Evolutionary conservation across 2,113 vertebrate genomes (phyloP).

Genomic region (Glareola pratincola): DNA sequence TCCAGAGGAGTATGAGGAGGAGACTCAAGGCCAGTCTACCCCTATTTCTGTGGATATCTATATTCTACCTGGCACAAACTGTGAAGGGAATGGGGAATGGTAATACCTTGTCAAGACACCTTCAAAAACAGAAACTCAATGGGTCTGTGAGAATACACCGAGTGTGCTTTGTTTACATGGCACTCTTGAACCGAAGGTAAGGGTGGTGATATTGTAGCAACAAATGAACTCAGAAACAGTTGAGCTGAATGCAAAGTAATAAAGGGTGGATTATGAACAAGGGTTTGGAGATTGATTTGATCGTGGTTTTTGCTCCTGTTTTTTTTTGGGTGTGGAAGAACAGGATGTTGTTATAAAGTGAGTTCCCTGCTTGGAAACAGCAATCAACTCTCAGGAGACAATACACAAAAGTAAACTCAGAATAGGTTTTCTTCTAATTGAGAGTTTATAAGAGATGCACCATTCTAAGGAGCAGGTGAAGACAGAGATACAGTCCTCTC

Average conservation of each 20-base stretch:
- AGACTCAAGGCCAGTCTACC: not conserved
- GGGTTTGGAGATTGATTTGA: not conserved
- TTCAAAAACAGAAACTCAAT: not conserved
- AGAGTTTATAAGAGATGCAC: not conserved
- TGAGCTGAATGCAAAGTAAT: not conserved
- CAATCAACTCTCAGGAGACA: not conserved
- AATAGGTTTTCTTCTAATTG: not conserved
- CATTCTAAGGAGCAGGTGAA: conserved; percentile 2
- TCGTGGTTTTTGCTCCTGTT: not conserved
- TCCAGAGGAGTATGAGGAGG: not conserved
- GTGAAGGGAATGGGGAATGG: not conserved
- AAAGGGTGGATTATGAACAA: not conserved
- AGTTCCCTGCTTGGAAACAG: not conserved
- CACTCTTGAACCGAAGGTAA: not conserved
- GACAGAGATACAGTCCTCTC: not conserved
- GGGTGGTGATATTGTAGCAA: not conserved
- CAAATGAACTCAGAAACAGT: not conserved
- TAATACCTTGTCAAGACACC: not conserved
- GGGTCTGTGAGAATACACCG: not conserved
- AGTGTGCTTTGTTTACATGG: not conserved
- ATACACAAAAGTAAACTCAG: not conserved
- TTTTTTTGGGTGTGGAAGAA: not conserved
- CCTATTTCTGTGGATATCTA: not conserved
- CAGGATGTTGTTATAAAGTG: not conserved
- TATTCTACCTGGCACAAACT: not conserved